Evolutionary conservation across 2,888 invertebrate species (phyloP), one percentile per base, ranked within the genome.

Genomic region (Eupeodes latifasciatus): DNA sequence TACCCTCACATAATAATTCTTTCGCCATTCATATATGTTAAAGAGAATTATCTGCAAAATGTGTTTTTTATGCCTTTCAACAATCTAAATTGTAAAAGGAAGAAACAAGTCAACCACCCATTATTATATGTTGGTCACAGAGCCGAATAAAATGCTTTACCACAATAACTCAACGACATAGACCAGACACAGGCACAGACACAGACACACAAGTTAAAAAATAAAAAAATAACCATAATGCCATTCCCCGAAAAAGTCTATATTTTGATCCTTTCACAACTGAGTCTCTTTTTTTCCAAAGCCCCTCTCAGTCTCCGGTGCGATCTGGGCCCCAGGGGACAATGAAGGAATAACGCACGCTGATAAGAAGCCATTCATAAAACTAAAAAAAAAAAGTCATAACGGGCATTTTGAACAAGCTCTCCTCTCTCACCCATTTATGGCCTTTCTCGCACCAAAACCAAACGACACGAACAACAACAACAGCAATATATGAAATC

Each of bases 41-140:
- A 14, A 55, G 19, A 55, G 14, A 71, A 71, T 71, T 55, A 71
- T 71, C 71, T 44, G 19, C 40, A 44, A 71, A 71, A 71, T 71
- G 55, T 7, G 7, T 76, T 82, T 71, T 64, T 47, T 75, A 19
- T 40, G 40, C 49, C 27, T 59, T 34, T 71, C 71, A 76, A 55
- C 81, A 53, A 69, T 67, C 53, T n/a, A 72, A 59, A 57, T 59
- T 71, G 64, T 66, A 55, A 55, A 49, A 51, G 27, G 11, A 62
- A 66, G 49, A 76, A 53, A 36, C n/a, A 61, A 14, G 27, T 27
- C 44, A 51, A 57, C 34, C 19, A 78, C 19, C 72, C 79, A 79
- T 74, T 59, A 59, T 59, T 79, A 84, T 84, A 74, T 61, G 47
- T 34, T 79, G 79, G 83, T 79, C 83, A 84, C 79, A 83, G 27